Evolutionary conservation across 1,140 invertebrate species (phyloP).

Genomic region (Brachionus plicatilis): DNA sequence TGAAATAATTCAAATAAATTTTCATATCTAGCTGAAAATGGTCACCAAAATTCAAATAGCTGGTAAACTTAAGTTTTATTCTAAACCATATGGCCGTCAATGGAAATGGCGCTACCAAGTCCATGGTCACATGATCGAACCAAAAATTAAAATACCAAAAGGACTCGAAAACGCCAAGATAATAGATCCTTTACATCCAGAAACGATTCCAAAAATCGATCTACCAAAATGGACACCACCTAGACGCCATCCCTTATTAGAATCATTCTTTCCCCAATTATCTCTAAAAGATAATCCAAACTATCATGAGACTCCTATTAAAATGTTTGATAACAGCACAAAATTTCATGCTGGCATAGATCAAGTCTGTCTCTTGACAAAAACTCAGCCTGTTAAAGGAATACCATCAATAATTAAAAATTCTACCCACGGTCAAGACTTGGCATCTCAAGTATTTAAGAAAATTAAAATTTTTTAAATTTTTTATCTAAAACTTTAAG

Average conservation of each 20-base stretch:
- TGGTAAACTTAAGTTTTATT: conserved; percentile 32
- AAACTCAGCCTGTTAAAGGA: not conserved
- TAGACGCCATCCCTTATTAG: conserved; percentile 23
- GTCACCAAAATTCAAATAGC: conserved; percentile 40
- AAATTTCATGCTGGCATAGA: conserved; percentile 40
- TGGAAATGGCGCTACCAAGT: conserved; percentile 38
- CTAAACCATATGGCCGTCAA: conserved; percentile 38
- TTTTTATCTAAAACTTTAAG: not conserved
- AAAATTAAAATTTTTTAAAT: not conserved
- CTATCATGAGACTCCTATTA: conserved; percentile 7
- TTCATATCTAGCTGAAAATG: not conserved
- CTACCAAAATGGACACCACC: conserved; percentile 18
- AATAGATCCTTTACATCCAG: conserved; percentile 40
- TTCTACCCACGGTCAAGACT: not conserved
- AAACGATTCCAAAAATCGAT: not conserved
- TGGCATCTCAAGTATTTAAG: not conserved
- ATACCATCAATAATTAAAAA: not conserved
- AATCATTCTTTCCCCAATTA: conserved; percentile 18
- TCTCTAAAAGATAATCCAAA: not conserved
- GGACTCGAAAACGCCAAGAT: not conserved
- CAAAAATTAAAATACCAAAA: conserved; percentile 29
- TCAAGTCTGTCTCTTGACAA: conserved; percentile 38
- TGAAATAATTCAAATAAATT: not conserved
- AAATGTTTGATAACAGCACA: not conserved
- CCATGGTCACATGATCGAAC: conserved; percentile 30